Base-by-base conservation (phyloP, 1,140 invertebrate genomes). In the Drosophila simulans region DNA sequence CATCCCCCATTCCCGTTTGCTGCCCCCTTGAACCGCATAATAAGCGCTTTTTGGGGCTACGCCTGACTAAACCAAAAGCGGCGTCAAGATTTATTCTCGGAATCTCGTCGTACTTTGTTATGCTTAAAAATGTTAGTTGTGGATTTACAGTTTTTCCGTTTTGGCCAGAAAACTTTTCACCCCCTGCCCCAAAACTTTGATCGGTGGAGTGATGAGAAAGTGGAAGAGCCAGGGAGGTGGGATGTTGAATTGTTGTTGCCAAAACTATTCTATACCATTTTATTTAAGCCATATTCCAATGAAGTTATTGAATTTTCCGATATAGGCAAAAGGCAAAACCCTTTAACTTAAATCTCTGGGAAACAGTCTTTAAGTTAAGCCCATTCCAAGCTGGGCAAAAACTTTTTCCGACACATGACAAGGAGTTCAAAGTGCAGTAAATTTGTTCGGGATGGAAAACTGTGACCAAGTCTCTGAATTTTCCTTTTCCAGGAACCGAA, bases 111-210 rank as follows among this genome's bases (percentile, higher is more conserved):
- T 56, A 81, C 77, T 86, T 86, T 85, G 82, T 86, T 86, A 81
- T 85, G 73, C 69, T 85, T 77, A 74, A 85, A 83, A 84, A 58
- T 84, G 75, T 84, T 83, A 79, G 80, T 85, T 85, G 77, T 56
- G 55, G 73, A 77, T 77, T 85, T 85, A 74, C 56, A 84, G 80
- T 76, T 84, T 76, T 76, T 75, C 39, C 53, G 71, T 57, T 76
- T 70, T 76, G 72, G 54, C 71, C 63, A 60, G 45, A 69, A 85
- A 85, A 42, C 53, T 85, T 85, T 69, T 43, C 22, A 53, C 27
- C 13, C 8, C 12, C 35, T 45, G n/a, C 13, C 11, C 12, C 15
- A 25, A 71, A 82, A 77, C 56, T 76, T 78, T 20, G 22, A 34
- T 35, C 40, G 51, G 69, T 62, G 8, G 59, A 71, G 51, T 55